Base-by-base conservation (phyloP, 1,140 invertebrate genomes). In the Solenopsis invicta region DNA sequence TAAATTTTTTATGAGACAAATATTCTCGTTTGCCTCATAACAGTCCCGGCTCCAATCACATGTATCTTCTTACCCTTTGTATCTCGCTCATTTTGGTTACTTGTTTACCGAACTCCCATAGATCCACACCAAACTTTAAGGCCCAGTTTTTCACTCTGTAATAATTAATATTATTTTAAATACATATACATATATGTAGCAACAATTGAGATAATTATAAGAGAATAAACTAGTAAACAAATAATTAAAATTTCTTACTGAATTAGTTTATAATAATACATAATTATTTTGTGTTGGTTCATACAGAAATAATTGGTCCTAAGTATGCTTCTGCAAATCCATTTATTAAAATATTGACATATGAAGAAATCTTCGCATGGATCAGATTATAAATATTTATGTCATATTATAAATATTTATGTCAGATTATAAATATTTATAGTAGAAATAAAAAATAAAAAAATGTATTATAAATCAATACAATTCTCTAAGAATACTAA, bases 121-220 rank as follows among this genome's bases (percentile, higher is more conserved):
- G 95, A 94, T 98, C 98, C 67, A 98, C 97, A 87, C 98, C 98
- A 93, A 98, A 98, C 95, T 98, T 98, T 84, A 98, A 94, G 50
- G 98, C 98, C 98, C 98, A 98, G 94, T 98, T 98, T 95, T 98
- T 97, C 80, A 98, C 97, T 96, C 98, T 98, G 96, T 85, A 97
- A 97, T 62, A 75, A 75, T 82, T 82, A 34, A 52, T 16, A 54
- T 59, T 50, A 75, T 82, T 71, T 52, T 21, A 52, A 1, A 24
- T 45, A 18, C 6, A 54, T 24, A 34, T n/a, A 69, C 12, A n/a
- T 72, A 29, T 29, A 18, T 72, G 8, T 18, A 10, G 52, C 2
- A 45, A 48, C 16, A 2, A 41, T n/a, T n/a, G 6, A 62, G 2
- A 67, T 64, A 66, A 50, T 41, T 48, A 62, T 9, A 29, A n/a